Percentiles rank a stretch among this genome's conserved stretches.
These are phyloP conservation scores for Lophius piscatorius DNA, from an alignment of 2,113 vertebrate genomes.

Conservation along the genomic window DNA sequence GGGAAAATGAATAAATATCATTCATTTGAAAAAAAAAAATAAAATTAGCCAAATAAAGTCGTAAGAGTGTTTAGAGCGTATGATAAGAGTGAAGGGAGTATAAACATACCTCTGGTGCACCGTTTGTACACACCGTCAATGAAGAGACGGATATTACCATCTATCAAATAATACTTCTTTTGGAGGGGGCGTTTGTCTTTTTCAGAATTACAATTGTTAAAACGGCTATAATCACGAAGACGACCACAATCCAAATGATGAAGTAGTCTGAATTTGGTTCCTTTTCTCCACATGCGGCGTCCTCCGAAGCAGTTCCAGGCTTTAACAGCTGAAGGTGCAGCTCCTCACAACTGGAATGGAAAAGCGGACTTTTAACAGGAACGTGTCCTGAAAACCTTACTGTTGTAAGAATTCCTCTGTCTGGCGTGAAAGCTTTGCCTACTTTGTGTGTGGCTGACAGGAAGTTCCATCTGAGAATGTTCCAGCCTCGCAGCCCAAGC, in stretches of 20 bases:
- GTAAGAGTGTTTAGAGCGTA: too few species aligned
- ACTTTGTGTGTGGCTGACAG: slow-evolving; percentile 46
- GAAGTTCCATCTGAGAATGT: slow-evolving; percentile 43
- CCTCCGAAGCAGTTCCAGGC: slow-evolving; percentile 18
- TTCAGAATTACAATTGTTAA: too few species aligned
- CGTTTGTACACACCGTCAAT: too few species aligned
- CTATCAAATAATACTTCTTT: too few species aligned
- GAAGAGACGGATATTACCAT: too few species aligned
- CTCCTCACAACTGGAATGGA: slow-evolving; percentile 32
- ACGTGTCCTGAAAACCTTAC: too few species aligned
- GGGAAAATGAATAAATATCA: too few species aligned
- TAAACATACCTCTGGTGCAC: too few species aligned
- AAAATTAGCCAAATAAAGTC: too few species aligned
- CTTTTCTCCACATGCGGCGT: slow-evolving; percentile 26
- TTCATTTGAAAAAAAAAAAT: too few species aligned
- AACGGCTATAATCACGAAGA: not conserved
- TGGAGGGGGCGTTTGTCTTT: too few species aligned
- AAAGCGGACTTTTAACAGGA: not conserved
- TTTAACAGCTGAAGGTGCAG: not conserved
- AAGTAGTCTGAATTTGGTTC: accelerated
- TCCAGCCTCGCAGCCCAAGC: slow-evolving; percentile 24
- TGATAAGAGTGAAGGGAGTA: too few species aligned
- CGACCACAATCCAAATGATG: accelerated
- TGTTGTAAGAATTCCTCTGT: not conserved
- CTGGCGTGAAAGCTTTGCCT: slow-evolving; percentile 4